Base-by-base conservation (phyloP, 2,888 invertebrate genomes). In the Tetragonisca angustula region DNA sequence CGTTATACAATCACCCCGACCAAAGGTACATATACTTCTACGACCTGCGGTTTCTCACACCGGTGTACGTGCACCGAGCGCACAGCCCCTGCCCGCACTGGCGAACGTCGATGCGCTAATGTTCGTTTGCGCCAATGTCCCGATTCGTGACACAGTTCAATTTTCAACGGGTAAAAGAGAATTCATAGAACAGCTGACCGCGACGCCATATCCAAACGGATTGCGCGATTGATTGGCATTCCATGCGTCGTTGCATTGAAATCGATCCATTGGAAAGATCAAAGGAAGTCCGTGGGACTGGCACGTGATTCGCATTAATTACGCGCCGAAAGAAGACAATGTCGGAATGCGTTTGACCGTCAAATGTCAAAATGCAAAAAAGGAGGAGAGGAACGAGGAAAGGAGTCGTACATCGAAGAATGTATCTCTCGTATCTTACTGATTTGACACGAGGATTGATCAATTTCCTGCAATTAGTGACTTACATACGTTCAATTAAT, bases 1-100 rank as follows among this genome's bases (percentile, higher is more conserved):
- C 81, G 89, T 88, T 89, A 88, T 88, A 84, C 81, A 87, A 88
- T 89, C 89, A 65, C 75, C 87, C 56, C 52, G 67, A 72, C 69
- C 77, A 67, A 84, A 77, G 74, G 79, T 83, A 74, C 11, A 78
- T 71, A 81, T 87, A 88, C 79, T 86, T 88, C 75, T 70, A 69
- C 61, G 68, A 68, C 62, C 71, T 80, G 82, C 69, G 79, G 85
- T 85, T 81, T 81, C 85, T 76, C 80, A 11, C 76, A 11, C 56
- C 6, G 50, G 50, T 70, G 68, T 62, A n/a, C 50, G 21, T n/a
- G 67, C n/a, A 24, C 61, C 9, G 27, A 32, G 19, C 9, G 19
- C 50, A 54, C 61, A 49, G 54, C 50, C 9, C 36, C 17, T 17
- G 27, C 36, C 32, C 32, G 11, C 56, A 52, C 21, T 19, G 68